A percentile compares a stretch with the other conserved stretches of the same genome.
phyloP scores from a whole-genome alignment of 2,888 invertebrate species.

The Caenorhabditis plicata region DNA sequence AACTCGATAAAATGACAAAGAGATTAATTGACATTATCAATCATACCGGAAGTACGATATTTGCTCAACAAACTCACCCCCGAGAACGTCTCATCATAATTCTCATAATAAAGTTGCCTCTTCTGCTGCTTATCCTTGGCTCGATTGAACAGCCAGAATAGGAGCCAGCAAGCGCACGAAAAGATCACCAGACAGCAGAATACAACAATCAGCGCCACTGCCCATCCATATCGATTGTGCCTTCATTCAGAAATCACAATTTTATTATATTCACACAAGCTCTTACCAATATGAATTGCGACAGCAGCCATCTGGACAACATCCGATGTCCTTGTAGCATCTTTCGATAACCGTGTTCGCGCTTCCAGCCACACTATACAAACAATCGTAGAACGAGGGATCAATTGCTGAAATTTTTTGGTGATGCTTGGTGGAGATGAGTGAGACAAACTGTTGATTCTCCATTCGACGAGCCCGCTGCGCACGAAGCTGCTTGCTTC shows the following conservation, averaged over 20 bases:
- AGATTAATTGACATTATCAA: no score
- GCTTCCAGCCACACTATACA: constrained; percentile 47
- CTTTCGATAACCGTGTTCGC: constrained; percentile 43
- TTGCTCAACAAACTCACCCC: no score
- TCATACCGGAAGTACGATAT: no score
- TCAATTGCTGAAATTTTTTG: constrained; percentile 37
- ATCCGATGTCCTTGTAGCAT: constrained; percentile 54
- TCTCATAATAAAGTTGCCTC: constrained; percentile 31
- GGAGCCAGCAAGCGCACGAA: constrained; percentile 42
- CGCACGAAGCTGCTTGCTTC: constrained; percentile 34
- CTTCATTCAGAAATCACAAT: constrained; percentile 4
- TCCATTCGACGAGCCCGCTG: constrained; percentile 37
- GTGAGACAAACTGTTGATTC: constrained; percentile 35
- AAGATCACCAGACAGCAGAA: constrained; percentile 48
- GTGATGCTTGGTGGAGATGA: background rate
- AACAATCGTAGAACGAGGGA: constrained; percentile 52
- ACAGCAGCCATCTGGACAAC: constrained; percentile 49
- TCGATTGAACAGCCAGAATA: constrained; percentile 51
- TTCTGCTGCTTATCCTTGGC: constrained; percentile 41
- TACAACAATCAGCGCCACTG: constrained; percentile 51
- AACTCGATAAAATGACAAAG: constrained; percentile 2
- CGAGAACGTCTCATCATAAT: constrained; percentile 29
- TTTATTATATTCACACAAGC: background rate
- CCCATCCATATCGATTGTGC: constrained; percentile 50
- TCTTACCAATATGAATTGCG: constrained; percentile 42